Conservation (phyloP, 2,888 invertebrate genomes). For the Chloroclysta siterata region DNA sequence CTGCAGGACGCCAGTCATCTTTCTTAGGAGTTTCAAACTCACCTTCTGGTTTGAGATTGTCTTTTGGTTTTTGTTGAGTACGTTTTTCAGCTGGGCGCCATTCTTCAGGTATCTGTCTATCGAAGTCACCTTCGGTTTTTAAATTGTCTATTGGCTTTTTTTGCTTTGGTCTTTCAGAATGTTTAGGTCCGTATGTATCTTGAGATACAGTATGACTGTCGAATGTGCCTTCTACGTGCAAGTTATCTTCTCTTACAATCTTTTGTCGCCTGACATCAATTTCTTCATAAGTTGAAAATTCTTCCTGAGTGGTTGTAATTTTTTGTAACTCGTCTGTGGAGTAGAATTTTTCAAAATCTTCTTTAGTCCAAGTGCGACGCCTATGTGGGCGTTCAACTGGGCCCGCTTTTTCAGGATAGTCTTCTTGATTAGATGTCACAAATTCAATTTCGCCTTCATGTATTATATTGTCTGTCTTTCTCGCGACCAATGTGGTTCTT, state of each 20-base stretch:
- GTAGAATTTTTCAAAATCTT: constrained; percentile 89
- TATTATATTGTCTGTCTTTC: constrained; percentile 87
- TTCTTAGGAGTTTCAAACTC: constrained; percentile 79
- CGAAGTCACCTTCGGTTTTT: constrained; percentile 82
- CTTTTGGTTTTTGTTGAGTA: constrained; percentile 70
- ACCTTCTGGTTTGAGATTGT: constrained; percentile 84
- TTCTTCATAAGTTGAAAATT: constrained; percentile 86
- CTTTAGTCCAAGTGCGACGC: constrained; percentile 89
- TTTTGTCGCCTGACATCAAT: constrained; percentile 79
- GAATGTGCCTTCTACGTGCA: constrained; percentile 81
- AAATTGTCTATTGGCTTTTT: constrained; percentile 85
- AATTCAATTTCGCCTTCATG: constrained; percentile 89
- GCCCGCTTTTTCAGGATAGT: constrained; percentile 85
- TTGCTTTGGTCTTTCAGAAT: constrained; percentile 75
- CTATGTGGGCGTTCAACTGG: constrained; percentile 85
- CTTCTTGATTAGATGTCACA: constrained; percentile 86
- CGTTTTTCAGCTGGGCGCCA: constrained; percentile 74
- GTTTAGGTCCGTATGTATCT: constrained; percentile 67
- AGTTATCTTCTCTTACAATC: constrained; percentile 76
- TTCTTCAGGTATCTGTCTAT: constrained; percentile 59
- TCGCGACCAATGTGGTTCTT: constrained; percentile 84
- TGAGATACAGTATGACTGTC: constrained; percentile 73
- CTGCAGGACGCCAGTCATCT: constrained; percentile 57
- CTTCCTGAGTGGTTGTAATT: constrained; percentile 88
- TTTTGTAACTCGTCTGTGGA: constrained; percentile 83